phyloP scores from a whole-genome alignment of 2,113 vertebrate species.

The Ophiodon elongatus region DNA sequence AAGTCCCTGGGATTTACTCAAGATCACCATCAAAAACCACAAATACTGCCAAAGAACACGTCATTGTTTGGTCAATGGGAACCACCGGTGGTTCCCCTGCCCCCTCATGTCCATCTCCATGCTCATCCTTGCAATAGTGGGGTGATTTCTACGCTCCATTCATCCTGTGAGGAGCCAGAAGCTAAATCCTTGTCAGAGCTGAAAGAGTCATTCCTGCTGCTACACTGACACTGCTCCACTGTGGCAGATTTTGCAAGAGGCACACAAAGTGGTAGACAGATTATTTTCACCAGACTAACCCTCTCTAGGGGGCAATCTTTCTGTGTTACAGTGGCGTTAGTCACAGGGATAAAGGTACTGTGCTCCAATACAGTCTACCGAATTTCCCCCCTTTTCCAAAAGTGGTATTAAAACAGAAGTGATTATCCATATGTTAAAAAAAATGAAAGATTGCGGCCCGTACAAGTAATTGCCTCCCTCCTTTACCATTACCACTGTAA shows the following conservation, averaged over 20 bases:
- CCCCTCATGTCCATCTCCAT: conserved; percentile 16
- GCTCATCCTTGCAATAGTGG: conserved; percentile 5
- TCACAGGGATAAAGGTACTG: conserved; percentile 59
- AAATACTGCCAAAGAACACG: conserved; percentile 13
- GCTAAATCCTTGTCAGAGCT: conserved; percentile 64
- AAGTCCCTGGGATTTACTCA: conserved; percentile 47
- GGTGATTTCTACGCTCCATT: conserved; percentile 47
- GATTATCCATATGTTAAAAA: conserved; percentile 61
- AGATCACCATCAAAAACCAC: conserved; percentile 14
- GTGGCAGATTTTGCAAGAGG: conserved; percentile 55
- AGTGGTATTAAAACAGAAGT: conserved; percentile 62
- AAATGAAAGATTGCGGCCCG: conserved; percentile 52
- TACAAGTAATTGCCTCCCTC: conserved; percentile 46
- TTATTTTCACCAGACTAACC: conserved; percentile 71
- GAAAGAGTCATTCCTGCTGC: conserved; percentile 68
- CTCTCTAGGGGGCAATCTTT: conserved; percentile 69
- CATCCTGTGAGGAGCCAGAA: conserved; percentile 43
- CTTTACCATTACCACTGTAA: conserved; percentile 52
- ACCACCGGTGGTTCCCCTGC: conserved; percentile 42
- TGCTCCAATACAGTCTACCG: conserved; percentile 32
- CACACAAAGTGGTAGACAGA: conserved; percentile 60
- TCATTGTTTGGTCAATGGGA: conserved; percentile 25
- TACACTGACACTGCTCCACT: conserved; percentile 54
- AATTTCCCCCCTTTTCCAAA: conserved; percentile 33
- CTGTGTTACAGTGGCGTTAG: conserved; percentile 66